Percentiles rank a stretch among this genome's conserved stretches.
phyloP scores from a whole-genome alignment of 2,888 invertebrate genomes.

The Chymomyza procnemis region DNA sequence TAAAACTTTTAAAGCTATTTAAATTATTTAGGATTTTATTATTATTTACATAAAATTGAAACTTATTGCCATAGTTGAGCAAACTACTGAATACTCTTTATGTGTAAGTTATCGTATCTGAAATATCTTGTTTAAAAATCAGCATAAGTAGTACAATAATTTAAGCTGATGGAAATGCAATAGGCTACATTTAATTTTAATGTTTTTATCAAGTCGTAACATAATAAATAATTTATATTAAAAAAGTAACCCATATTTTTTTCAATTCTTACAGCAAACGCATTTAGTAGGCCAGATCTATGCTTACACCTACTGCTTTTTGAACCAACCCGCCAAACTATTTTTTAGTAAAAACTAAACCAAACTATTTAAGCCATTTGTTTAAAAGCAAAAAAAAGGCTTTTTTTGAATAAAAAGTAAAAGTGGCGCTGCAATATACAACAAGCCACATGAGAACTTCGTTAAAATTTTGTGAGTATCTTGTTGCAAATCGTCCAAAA shows the following conservation, averaged over 20 bases:
- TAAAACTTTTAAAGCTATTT: too few species aligned
- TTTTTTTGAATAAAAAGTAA: not conserved
- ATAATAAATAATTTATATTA: constrained; percentile 9
- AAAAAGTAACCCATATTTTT: constrained; percentile 27
- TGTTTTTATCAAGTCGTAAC: too few species aligned
- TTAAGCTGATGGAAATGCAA: too few species aligned
- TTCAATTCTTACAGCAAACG: constrained; percentile 46
- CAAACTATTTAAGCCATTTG: constrained; percentile 4
- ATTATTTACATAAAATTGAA: too few species aligned
- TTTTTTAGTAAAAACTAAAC: not conserved
- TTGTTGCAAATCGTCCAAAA: not conserved
- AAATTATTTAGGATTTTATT: too few species aligned
- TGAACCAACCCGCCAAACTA: not conserved
- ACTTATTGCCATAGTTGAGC: too few species aligned
- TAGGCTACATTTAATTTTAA: too few species aligned
- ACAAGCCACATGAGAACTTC: constrained; percentile 6
- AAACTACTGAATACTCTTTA: too few species aligned
- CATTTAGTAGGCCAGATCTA: constrained; percentile 25
- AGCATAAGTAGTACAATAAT: too few species aligned
- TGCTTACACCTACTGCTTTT: constrained; percentile 13
- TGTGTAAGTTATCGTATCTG: too few species aligned
- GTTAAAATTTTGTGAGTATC: constrained; percentile 36
- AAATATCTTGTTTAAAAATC: too few species aligned
- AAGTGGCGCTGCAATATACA: not conserved
- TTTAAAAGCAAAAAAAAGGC: too few species aligned